phyloP scores from a whole-genome alignment of 1,140 invertebrate genomes.

The Augochlora pura region DNA sequence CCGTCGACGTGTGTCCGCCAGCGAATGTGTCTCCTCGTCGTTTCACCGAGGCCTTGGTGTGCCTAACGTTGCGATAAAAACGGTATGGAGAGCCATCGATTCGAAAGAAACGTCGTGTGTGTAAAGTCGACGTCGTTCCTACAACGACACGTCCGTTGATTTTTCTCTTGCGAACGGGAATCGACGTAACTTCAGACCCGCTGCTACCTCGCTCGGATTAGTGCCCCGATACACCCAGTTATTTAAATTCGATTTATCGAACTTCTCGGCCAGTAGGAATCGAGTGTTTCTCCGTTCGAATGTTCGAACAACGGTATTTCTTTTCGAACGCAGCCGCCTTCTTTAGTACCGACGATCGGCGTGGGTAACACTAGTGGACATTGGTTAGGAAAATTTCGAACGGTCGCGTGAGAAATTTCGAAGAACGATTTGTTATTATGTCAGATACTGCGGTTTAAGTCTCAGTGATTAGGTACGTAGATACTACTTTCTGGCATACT shows the following conservation, averaged over 20 bases:
- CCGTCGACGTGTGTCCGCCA: background rate
- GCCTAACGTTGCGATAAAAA: constrained; percentile 18
- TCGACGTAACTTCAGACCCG: background rate
- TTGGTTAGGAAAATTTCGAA: background rate
- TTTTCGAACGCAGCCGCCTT: too few relatives aligned
- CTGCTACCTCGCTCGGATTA: too few relatives aligned
- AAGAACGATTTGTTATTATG: background rate
- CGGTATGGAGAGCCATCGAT: constrained; percentile 18
- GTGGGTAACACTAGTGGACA: background rate
- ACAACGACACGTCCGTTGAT: background rate
- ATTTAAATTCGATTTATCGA: too few relatives aligned
- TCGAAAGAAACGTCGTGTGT: constrained; percentile 6
- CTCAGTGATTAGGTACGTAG: background rate
- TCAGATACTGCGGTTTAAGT: constrained; percentile 14
- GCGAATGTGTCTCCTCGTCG: constrained; percentile 8
- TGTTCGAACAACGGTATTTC: too few relatives aligned
- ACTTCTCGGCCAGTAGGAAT: too few relatives aligned
- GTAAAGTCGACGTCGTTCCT: background rate
- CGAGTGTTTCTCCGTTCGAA: too few relatives aligned
- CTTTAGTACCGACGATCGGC: background rate
- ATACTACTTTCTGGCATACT: too few relatives aligned
- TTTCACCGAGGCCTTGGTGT: constrained; percentile 9
- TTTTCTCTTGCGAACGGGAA: background rate
- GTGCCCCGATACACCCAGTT: too few relatives aligned
- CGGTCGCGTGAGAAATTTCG: constrained; percentile 3